These are phyloP conservation scores for Luscinia luscinia DNA, from an alignment of 2,797 vertebrate species.

Conservation along the genomic window DNA sequence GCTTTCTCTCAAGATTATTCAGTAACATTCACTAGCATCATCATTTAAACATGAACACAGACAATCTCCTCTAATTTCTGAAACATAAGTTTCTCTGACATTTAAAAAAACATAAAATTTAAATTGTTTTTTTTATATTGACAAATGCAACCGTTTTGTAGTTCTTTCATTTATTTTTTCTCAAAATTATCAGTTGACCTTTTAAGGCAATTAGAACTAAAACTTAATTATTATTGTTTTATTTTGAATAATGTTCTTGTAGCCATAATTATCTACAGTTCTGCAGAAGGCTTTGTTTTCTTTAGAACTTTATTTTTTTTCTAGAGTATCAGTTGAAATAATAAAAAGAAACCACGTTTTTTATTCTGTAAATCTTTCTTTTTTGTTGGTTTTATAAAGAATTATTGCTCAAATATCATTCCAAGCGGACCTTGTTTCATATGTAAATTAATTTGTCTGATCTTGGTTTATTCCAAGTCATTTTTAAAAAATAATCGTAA, in stretches of 20 bases:
- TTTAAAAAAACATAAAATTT: neutral
- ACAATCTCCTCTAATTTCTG: neutral
- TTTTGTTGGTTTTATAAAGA: neutral
- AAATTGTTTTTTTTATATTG: neutral
- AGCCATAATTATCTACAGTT: neutral
- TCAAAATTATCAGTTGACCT: neutral
- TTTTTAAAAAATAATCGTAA: conserved; percentile 31
- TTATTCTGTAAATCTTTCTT: neutral
- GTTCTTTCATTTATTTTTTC: neutral
- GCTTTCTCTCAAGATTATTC: neutral
- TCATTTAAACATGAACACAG: neutral
- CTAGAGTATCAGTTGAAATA: neutral
- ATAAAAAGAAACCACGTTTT: neutral
- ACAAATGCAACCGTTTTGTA: neutral
- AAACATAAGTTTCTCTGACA: neutral
- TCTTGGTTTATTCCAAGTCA: neutral
- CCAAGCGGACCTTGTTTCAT: neutral
- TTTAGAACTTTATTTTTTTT: neutral
- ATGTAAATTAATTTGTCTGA: conserved; percentile 35
- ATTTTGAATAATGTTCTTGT: neutral
- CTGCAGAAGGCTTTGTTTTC: neutral
- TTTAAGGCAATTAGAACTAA: neutral
- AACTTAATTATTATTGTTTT: neutral
- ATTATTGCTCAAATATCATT: neutral
- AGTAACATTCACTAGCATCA: neutral